Evolutionary conservation across 2,888 invertebrate genomes (phyloP).

Genomic region (Pheosia gnoma): DNA sequence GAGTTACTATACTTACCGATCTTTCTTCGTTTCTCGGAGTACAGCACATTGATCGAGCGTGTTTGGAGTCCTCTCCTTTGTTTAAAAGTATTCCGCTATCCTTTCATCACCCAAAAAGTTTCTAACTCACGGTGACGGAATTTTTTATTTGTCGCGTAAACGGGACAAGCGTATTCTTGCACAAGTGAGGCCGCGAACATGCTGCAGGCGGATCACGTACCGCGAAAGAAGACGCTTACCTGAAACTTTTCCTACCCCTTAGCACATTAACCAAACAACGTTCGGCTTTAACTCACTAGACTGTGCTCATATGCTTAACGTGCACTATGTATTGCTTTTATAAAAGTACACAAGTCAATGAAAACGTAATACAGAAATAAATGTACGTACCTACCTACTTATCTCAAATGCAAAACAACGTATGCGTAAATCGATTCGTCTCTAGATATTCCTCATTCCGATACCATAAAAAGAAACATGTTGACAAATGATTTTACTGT

Average conservation of each 20-base stretch:
- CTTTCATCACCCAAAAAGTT: constrained; percentile 29
- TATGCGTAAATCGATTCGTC: neutral
- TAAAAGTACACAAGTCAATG: constrained; percentile 13
- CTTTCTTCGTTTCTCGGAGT: constrained; percentile 27
- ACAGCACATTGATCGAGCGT: constrained; percentile 29
- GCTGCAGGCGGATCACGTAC: constrained; percentile 74
- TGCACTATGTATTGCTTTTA: constrained; percentile 46
- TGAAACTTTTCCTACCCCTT: constrained; percentile 80
- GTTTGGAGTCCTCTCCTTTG: constrained; percentile 32
- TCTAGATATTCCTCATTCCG: constrained; percentile 18
- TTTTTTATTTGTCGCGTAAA: constrained; percentile 43
- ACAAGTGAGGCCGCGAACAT: constrained; percentile 42
- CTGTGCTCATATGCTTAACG: constrained; percentile 46
- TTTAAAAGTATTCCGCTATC: constrained; percentile 37
- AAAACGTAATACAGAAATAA: constrained; percentile 1
- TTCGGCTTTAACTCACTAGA: constrained; percentile 54
- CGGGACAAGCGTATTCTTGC: constrained; percentile 33
- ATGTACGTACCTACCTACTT: neutral
- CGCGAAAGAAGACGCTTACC: constrained; percentile 79
- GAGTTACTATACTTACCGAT: constrained; percentile 3
- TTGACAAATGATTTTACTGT: constrained; percentile 44
- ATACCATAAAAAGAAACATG: constrained; percentile 34
- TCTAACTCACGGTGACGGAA: constrained; percentile 42
- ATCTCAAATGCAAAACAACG: neutral
- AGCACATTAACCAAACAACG: constrained; percentile 77